Conservation (phyloP, 2,113 vertebrate genomes). For the Crotalus helleri region DNA sequence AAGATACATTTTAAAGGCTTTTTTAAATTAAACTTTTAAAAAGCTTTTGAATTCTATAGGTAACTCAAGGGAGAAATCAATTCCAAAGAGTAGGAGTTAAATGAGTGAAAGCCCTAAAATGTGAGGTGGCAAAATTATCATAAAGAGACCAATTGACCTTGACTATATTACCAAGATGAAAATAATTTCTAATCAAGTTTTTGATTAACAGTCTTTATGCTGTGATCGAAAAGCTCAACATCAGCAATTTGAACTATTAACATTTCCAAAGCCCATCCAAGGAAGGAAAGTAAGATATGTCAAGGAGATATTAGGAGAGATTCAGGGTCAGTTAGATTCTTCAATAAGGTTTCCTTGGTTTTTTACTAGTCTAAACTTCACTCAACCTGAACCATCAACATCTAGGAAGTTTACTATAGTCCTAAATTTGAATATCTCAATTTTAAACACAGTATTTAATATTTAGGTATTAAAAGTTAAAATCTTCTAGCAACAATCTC, state of each 20-base stretch:
- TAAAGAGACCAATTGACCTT: not conserved
- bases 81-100: not conserved
- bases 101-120: not conserved
- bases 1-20: not conserved
- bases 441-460: not conserved
- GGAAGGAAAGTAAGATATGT: not conserved
- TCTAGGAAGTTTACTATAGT: not conserved
- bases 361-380: not conserved
- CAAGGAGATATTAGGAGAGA: not conserved
- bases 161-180: not conserved
- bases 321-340: not conserved
- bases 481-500: not conserved
- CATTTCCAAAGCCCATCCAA: not conserved
- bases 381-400: not conserved
- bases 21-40: not conserved
- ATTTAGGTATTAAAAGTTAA: not conserved
- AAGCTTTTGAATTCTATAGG: not conserved
- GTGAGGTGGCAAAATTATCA: not conserved
- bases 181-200: not conserved
- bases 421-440: not conserved
- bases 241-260: not conserved
- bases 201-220: not conserved
- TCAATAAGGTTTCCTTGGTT: not conserved
- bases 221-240: not conserved
- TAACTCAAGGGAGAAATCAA: not conserved